These are phyloP conservation scores for Sus scrofa DNA, from an alignment of 2,113 vertebrate genomes.

Conservation along the genomic window T2T-Sscrofa CM000818.6:712501-713000, in stretches of 20 bases:
- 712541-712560: not conserved
- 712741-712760: not conserved
- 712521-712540: not conserved
- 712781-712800: not conserved
- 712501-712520: not conserved
- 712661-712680: not conserved
- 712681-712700: not conserved
- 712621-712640: too few relatives aligned
- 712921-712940: not conserved
- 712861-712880: not conserved
- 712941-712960: not conserved
- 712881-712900: not conserved
- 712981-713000: not conserved
- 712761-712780: not conserved
- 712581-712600: not conserved
- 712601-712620: too few relatives aligned
- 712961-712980: not conserved
- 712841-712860: not conserved
- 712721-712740: not conserved
- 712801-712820: not conserved
- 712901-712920: not conserved
- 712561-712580: not conserved
- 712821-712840: not conserved
- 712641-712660: not conserved
- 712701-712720: not conserved